A percentile compares a stretch with the other conserved stretches of the same genome.
phyloP scores from a whole-genome alignment of 2,113 vertebrate genomes.

The Acrocephalus kingi region DNA sequence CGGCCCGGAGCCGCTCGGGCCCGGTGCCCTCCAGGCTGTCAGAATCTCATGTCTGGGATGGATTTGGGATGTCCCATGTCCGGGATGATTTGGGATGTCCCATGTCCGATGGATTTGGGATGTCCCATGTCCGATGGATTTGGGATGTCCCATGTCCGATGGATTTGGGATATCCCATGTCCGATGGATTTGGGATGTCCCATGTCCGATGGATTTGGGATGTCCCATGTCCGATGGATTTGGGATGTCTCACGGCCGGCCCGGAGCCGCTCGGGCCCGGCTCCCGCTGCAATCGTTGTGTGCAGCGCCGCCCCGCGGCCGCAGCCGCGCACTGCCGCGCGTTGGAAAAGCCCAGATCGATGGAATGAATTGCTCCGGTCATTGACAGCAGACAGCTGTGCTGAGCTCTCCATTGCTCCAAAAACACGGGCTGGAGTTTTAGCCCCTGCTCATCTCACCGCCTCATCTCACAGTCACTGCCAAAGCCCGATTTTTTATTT shows the following conservation, averaged over 20 bases:
- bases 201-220: neutral
- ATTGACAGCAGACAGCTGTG: fast-evolving
- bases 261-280: too few species aligned
- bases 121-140: too few species aligned
- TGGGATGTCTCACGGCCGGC: neutral
- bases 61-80: neutral
- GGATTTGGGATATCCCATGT: neutral
- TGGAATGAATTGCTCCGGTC: neutral
- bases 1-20: too few species aligned
- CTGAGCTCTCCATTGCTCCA: fast-evolving
- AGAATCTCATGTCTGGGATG: neutral
- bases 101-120: neutral
- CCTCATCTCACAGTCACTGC: neutral
- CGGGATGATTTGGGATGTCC: neutral
- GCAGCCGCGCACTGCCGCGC: neutral
- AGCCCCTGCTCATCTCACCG: neutral
- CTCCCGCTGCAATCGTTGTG: neutral
- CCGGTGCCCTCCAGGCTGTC: too few species aligned
- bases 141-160: too few species aligned
- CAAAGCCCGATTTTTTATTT: neutral
- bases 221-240: neutral
- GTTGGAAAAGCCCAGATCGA: neutral
- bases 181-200: too few species aligned
- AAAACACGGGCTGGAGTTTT: fast-evolving
- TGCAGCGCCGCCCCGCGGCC: conserved; percentile 29